Conservation (phyloP, 2,113 vertebrate species). For the Aspidoscelis tigris region DNA sequence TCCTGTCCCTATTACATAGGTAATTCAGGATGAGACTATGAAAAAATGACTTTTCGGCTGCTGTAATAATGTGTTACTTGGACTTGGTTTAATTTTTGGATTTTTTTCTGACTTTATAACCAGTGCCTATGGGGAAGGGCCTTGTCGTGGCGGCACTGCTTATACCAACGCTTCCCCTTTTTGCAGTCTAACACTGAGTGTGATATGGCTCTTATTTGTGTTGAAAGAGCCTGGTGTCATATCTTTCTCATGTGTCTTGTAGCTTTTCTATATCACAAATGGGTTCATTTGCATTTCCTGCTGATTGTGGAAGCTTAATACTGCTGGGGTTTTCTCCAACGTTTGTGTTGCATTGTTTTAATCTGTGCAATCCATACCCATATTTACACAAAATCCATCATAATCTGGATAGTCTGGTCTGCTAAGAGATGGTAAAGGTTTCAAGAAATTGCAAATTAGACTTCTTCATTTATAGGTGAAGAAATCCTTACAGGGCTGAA, state of each 20-base stretch:
- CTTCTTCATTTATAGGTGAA: too few relatives aligned
- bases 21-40: background rate
- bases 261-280: background rate
- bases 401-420: too few relatives aligned
- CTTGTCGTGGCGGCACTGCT: slow-evolving; percentile 53
- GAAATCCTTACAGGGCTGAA: too few relatives aligned
- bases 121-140: slow-evolving; percentile 48
- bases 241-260: background rate
- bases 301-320: too few relatives aligned
- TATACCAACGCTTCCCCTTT: slow-evolving; percentile 49
- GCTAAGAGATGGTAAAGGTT: too few relatives aligned
- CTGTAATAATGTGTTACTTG: background rate
- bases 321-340: too few relatives aligned
- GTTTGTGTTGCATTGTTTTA: too few relatives aligned
- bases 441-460: too few relatives aligned
- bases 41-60: background rate
- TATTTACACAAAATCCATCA: too few relatives aligned
- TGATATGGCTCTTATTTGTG: background rate
- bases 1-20: background rate
- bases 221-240: background rate
- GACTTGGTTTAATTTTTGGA: background rate
- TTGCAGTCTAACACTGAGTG: background rate
- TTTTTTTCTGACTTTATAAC: slow-evolving; percentile 11
- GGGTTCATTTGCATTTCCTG: too few relatives aligned
- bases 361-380: too few relatives aligned